Conservation (phyloP, 1,140 invertebrate species). For the Stenopsyche tienmushanensis region DNA sequence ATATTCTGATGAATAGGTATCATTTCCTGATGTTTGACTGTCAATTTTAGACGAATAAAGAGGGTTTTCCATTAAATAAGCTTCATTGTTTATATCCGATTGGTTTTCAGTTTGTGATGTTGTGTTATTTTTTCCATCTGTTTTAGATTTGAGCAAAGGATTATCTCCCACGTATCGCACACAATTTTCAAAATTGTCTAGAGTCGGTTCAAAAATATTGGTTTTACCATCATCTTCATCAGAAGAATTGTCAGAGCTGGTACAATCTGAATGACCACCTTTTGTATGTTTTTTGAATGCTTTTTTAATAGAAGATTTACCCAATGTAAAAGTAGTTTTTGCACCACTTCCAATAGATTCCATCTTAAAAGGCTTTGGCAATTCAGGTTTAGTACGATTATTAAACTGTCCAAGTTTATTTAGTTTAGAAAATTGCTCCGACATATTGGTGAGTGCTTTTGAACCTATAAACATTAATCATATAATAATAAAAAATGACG, state of each 20-base stretch:
- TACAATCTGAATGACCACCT: constrained; percentile 52
- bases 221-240: constrained; percentile 51
- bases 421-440: constrained; percentile 80
- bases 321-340: constrained; percentile 56
- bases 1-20: constrained; percentile 24
- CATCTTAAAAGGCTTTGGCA: constrained; percentile 45
- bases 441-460: constrained; percentile 80
- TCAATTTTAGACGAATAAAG: constrained; percentile 55
- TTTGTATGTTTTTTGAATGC: constrained; percentile 46
- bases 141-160: constrained; percentile 43
- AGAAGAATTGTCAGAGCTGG: constrained; percentile 54
- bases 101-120: constrained; percentile 38
- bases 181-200: constrained; percentile 55
- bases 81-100: constrained; percentile 44
- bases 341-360: constrained; percentile 49
- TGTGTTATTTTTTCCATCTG: constrained; percentile 24
- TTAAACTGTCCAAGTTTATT: constrained; percentile 73
- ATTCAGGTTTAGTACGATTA: constrained; percentile 50
- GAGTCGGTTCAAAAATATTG: constrained; percentile 55
- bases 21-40: constrained; percentile 37
- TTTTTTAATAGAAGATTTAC: constrained; percentile 46
- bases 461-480: constrained; percentile 55
- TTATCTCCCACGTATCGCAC: constrained; percentile 53
- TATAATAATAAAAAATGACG: constrained; percentile 34
- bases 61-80: constrained; percentile 50